A percentile compares a stretch with the other conserved stretches of the same genome.
Conservation (phyloP, 2,113 vertebrate species). For the Alaudala cheleensis region DNA sequence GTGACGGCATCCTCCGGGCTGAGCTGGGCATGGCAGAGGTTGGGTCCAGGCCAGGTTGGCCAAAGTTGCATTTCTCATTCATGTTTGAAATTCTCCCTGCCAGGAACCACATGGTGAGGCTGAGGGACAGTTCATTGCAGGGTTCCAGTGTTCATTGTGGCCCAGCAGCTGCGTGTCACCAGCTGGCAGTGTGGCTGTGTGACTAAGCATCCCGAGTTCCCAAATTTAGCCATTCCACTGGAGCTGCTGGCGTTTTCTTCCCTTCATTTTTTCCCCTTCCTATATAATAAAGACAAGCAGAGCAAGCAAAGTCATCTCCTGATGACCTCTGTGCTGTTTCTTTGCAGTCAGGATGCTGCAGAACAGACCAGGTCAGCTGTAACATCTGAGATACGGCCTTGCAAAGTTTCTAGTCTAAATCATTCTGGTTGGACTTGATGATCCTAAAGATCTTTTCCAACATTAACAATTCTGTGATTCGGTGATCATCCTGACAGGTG, state of each 20-base stretch:
- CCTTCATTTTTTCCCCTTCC: neutral
- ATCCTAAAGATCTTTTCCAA: neutral
- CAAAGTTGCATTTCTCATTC: neutral
- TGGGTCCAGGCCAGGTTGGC: neutral
- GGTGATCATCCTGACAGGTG: neutral
- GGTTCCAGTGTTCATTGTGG: neutral
- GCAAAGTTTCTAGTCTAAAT: neutral
- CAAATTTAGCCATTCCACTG: conserved; percentile 41
- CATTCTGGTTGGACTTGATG: neutral
- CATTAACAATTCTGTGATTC: fast-evolving
- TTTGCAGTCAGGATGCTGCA: neutral
- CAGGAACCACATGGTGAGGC: conserved; percentile 4
- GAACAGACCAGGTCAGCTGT: neutral
- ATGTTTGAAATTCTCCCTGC: neutral
- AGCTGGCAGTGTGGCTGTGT: conserved; percentile 26
- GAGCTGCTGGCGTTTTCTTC: neutral
- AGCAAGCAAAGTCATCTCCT: neutral
- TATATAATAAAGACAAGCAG: neutral
- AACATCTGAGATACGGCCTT: neutral
- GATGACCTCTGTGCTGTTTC: neutral
- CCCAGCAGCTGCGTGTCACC: conserved; percentile 51
- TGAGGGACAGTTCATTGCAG: conserved; percentile 43
- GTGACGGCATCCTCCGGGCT: fast-evolving
- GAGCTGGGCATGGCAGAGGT: neutral
- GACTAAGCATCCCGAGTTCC: conserved; percentile 57